Percentiles rank a stretch among this genome's conserved stretches.
phyloP scores from a whole-genome alignment of 2,888 invertebrate genomes.

The Troides oblongomaculatus region DNA sequence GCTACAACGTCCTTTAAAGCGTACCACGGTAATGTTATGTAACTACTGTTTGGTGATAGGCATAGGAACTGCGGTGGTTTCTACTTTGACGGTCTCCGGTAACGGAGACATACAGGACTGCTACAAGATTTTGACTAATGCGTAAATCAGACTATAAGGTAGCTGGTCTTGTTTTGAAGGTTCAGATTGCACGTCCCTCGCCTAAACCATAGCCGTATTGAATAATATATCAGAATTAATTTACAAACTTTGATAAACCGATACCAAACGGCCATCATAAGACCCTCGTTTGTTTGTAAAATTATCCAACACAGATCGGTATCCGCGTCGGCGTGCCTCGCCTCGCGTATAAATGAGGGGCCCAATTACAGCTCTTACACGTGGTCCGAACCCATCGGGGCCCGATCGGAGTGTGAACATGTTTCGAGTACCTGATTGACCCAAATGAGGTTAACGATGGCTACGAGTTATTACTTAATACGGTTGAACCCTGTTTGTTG shows the following conservation, averaged over 20 bases:
- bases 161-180: neutral
- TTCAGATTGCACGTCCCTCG: neutral
- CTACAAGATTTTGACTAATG: neutral
- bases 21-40: no score
- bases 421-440: conserved; percentile 32
- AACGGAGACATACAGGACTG: no score
- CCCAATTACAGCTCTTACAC: conserved; percentile 33
- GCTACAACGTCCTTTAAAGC: no score
- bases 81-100: no score
- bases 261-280: conserved; percentile 28
- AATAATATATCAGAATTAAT: conserved; percentile 18
- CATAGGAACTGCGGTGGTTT: no score
- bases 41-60: no score
- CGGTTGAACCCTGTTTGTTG: conserved; percentile 8
- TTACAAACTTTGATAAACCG: conserved; percentile 29
- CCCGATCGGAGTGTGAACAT: conserved; percentile 22
- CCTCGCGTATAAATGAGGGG: conserved; percentile 34
- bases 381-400: conserved; percentile 17
- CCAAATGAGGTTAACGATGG: conserved; percentile 35
- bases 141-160: neutral
- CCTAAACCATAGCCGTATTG: neutral
- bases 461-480: conserved; percentile 24
- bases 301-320: conserved; percentile 31
- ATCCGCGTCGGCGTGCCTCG: conserved; percentile 29
- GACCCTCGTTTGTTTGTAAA: conserved; percentile 33